Base-by-base conservation (phyloP, 2,797 vertebrate genomes). In the Hemitrygon akajei region DNA sequence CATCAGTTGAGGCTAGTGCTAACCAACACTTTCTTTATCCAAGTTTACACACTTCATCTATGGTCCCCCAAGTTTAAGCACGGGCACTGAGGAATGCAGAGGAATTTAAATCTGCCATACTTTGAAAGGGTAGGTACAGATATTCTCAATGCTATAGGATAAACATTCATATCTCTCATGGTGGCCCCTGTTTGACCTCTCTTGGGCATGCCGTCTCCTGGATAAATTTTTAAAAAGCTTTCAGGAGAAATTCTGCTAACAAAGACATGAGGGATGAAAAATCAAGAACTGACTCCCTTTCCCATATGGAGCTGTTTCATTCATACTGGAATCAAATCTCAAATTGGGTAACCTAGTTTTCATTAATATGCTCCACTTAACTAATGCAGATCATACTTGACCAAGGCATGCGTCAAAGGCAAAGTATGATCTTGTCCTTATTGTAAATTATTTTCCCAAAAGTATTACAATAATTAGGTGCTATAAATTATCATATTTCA, bases 321-420 rank as follows among this genome's bases (percentile, higher is more conserved):
- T 47, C 40, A 25, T 37, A 75, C 25, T 73, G 71, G 69, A 73
- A 56, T 75, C 14, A 56, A 93, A 7, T 73, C 91, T 75, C 40
- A 93, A 75, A 75, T 40, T 71, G 73, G 91, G 12, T 76, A 75
- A 30, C 91, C 40, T 75, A 93, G 40, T 76, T 93, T 76, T 76
- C 40, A 93, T 37, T 93, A 93, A 93, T 76, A 73, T 22, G 73
- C 16, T 30, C 91, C 7, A 27, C 76, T 92, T 93, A 76, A 93
- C 47, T 76, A 76, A 93, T 76, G 6, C 91, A 75, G 34, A 47
- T 75, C 71, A 92, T 34, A 10, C 69, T 91, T 37, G 91, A 75
- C 66, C 18, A 56, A 20, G 18, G 47, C 12, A 0, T 93, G 71
- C 71, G 40, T 56, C 91, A 93, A 56, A 93, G 47, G 91, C 76